phyloP scores from a whole-genome alignment of 2,113 vertebrate genomes.

The Oceanodroma tethys region DNA sequence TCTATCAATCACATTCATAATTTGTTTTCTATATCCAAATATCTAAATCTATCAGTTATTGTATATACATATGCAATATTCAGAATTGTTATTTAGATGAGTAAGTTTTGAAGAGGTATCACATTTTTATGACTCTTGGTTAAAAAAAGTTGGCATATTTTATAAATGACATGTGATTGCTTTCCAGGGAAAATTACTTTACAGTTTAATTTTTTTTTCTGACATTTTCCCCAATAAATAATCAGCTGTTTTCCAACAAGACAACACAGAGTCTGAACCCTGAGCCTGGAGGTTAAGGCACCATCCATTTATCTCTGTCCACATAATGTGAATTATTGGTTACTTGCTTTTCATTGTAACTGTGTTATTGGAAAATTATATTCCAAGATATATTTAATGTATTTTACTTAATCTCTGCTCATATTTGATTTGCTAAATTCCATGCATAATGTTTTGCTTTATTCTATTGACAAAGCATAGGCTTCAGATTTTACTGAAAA shows the following conservation, averaged over 20 bases:
- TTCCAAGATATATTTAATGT: slow-evolving; percentile 32
- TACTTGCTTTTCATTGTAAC: slow-evolving; percentile 65
- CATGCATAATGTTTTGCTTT: background rate
- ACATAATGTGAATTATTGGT: slow-evolving; percentile 62
- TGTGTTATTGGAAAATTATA: slow-evolving; percentile 63
- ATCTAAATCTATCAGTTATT: background rate
- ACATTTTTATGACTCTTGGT: background rate
- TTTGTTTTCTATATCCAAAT: background rate
- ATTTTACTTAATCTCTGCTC: slow-evolving; percentile 62
- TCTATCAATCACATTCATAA: background rate
- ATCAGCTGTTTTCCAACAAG: slow-evolving; percentile 62
- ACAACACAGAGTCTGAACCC: slow-evolving; percentile 49
- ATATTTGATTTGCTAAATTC: slow-evolving; percentile 45
- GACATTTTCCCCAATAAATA: slow-evolving; percentile 69
- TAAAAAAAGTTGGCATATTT: slow-evolving; percentile 7
- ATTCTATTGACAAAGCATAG: background rate
- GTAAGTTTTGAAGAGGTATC: background rate
- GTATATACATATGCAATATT: background rate
- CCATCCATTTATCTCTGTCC: slow-evolving; percentile 70
- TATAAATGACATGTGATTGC: slow-evolving; percentile 32
- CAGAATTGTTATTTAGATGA: background rate
- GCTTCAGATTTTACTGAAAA: slow-evolving; percentile 43
- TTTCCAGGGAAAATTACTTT: slow-evolving; percentile 66
- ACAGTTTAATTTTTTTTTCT: slow-evolving; percentile 68
- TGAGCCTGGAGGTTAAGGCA: slow-evolving; percentile 65